phyloP scores from a whole-genome alignment of 2,888 invertebrate species.

The Drosophila monieri region DNA sequence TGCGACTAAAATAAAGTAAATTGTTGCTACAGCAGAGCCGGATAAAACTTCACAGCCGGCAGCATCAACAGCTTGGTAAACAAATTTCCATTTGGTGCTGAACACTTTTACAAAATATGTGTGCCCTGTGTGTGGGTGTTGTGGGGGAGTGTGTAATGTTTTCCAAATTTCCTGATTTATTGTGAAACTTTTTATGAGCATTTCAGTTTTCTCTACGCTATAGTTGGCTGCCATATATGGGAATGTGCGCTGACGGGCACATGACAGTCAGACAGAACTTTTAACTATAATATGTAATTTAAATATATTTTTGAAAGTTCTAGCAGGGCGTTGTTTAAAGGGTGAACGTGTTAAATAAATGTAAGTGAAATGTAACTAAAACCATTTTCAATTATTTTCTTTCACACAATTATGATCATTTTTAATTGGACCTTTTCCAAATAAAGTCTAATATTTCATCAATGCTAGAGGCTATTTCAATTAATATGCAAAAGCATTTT shows the following conservation, averaged over 20 bases:
- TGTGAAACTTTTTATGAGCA: conserved; percentile 60
- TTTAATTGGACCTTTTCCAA: too few relatives aligned
- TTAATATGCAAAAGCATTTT: too few relatives aligned
- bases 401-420: too few relatives aligned
- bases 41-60: conserved; percentile 17
- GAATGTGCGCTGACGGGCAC: conserved; percentile 29
- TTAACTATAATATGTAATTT: conserved; percentile 9
- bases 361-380: too few relatives aligned
- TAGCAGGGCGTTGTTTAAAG: conserved; percentile 11
- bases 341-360: conserved; percentile 1
- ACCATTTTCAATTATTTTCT: too few relatives aligned
- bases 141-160: conserved; percentile 41
- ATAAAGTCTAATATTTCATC: too few relatives aligned
- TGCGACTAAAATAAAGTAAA: conserved; percentile 17
- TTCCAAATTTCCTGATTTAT: conserved; percentile 68
- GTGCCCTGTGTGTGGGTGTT: neutral
- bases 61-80: conserved; percentile 52
- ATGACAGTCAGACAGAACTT: conserved; percentile 37
- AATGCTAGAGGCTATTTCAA: too few relatives aligned
- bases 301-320: conserved; percentile 7
- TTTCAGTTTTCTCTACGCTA: conserved; percentile 49
- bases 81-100: conserved; percentile 60
- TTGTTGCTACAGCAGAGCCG: conserved; percentile 17
- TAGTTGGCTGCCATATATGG: conserved; percentile 55
- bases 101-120: conserved; percentile 43